Evolutionary conservation across 2,797 vertebrate species (phyloP).

Genomic region (Hydrocynus forskahlii): DNA sequence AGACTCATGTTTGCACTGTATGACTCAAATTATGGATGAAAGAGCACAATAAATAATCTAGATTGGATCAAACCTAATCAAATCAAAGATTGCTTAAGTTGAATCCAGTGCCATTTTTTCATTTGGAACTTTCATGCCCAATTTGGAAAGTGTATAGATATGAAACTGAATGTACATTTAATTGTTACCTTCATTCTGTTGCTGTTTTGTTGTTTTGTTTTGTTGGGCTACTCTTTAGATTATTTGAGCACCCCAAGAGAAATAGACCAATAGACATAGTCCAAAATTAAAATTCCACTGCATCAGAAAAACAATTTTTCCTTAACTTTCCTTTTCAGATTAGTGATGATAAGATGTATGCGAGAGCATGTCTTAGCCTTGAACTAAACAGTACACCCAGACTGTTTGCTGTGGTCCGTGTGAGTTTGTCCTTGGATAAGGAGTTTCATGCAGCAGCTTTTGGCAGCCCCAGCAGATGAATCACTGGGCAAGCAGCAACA

Average conservation of each 20-base stretch:
- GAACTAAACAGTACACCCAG: neutral
- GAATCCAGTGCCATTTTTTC: slow-evolving; percentile 16
- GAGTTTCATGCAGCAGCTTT: slow-evolving; percentile 1
- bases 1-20: slow-evolving; percentile 15
- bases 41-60: slow-evolving; percentile 38
- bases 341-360: neutral
- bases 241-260: neutral
- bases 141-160: neutral
- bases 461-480: slow-evolving; percentile 35
- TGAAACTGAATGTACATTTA: neutral
- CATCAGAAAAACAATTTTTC: neutral
- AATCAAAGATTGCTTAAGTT: slow-evolving; percentile 8
- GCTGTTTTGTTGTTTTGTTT: neutral
- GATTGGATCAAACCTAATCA: slow-evolving; percentile 37
- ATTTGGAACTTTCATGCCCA: slow-evolving; percentile 1
- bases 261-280: neutral
- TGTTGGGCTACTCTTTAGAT: neutral
- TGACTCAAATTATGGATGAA: slow-evolving; percentile 31
- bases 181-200: neutral
- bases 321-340: neutral
- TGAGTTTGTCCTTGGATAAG: slow-evolving; percentile 53
- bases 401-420: neutral
- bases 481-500: slow-evolving; percentile 52
- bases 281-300: neutral
- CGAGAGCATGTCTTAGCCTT: neutral